Percentiles rank a stretch among this genome's conserved stretches.
phyloP scores from a whole-genome alignment of 2,797 vertebrate species.

The Amniataba percoides region DNA sequence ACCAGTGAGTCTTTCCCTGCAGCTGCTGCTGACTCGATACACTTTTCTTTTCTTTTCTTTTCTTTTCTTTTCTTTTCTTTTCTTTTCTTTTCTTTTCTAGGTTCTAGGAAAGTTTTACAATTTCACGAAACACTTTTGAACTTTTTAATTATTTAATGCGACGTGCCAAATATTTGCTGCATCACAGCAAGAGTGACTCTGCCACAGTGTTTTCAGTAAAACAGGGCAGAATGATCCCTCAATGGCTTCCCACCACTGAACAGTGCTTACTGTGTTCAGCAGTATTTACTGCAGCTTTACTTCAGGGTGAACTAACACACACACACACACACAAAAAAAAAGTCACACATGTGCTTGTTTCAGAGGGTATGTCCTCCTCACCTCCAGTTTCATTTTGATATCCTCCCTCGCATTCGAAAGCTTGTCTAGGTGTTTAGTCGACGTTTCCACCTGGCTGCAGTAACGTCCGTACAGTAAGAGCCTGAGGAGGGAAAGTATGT shows the following conservation, averaged over 20 bases:
- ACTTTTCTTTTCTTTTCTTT: too few relatives aligned
- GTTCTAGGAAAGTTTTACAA: background rate
- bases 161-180: too few relatives aligned
- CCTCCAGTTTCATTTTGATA: constrained; percentile 93
- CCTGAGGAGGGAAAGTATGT: constrained; percentile 69
- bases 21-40: constrained; percentile 1
- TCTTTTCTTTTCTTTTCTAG: background rate
- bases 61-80: too few relatives aligned
- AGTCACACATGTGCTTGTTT: background rate
- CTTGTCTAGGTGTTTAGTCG: constrained; percentile 90
- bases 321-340: background rate
- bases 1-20: background rate
- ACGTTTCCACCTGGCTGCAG: constrained; percentile 93
- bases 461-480: constrained; percentile 92
- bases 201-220: background rate
- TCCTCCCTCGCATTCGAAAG: constrained; percentile 85
- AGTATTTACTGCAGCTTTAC: background rate
- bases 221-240: background rate
- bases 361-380: constrained; percentile 56
- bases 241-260: background rate
- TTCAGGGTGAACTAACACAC: background rate
- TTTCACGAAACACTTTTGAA: background rate
- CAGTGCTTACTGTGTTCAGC: background rate
- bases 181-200: background rate
- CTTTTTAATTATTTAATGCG: background rate